Evolutionary conservation across 2,888 invertebrate species (phyloP), one percentile per base, ranked within the genome.

Genomic region (Uropetala carovei): DNA sequence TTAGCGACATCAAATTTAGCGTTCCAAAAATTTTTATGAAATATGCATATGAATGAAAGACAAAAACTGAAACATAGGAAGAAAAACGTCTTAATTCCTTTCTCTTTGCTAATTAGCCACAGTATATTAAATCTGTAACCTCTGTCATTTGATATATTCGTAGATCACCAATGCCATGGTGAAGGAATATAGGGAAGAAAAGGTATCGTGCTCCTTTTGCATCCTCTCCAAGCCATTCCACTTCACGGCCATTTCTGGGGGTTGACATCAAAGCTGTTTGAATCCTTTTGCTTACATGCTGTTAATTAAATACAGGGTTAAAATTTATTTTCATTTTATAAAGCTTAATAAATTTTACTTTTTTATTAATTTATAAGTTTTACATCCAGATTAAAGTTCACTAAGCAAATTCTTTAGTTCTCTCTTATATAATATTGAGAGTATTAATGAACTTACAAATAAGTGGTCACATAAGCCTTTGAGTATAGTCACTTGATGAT

Each of bases 261-360:
- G 89, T 68, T 64, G 89, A 89, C 43, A 89, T 68, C 30, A 89
- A 64, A 13, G 89, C 89, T 10, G 43, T 89, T 59, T 89, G 89
- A 30, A 89, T 89, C 68, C 64, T 64, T 68, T 89, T 89, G 43
- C 89, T 89, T 18, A 89, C 89, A 89, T 89, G 89, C 89, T 22
- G 22, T 58, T n/a, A 56, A n/a, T 56, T 0, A 83, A 5, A 30
- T 8, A 14, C 27, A 43, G n/a, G 18, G 16, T 56, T 9, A 18
- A 4, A n/a, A n/a, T n/a, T n/a, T 81, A 18, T 81, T 3, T 18
- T 81, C 11, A 22, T n/a, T 22, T 18, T n/a, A n/a, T n/a, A 81
- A 11, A 11, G 0, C 1, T 81, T 81, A n/a, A 3, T 18, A 22
- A 18, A 16, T 81, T 81, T 81, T 81, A 8, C 81, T 81, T n/a